Conservation (phyloP, 2,113 vertebrate species). For the Vimba vimba region DNA sequence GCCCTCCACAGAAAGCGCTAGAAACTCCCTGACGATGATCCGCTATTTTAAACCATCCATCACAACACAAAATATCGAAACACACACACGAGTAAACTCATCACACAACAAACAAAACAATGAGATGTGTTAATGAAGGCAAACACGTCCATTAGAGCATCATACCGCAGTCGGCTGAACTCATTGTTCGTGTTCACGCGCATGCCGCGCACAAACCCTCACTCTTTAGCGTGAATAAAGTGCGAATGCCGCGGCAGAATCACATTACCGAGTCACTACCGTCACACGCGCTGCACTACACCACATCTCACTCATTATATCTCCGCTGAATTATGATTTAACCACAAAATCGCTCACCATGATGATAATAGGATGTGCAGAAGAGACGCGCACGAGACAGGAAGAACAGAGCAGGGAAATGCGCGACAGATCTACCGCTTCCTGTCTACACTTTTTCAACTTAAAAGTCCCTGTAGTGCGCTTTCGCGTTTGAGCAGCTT, state of each 20-base stretch:
- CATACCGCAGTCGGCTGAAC: not conserved
- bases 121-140: not conserved
- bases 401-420: constrained; percentile 17
- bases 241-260: rapidly evolving
- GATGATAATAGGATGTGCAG: constrained; percentile 57
- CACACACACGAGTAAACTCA: not conserved
- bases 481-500: not conserved
- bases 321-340: not conserved
- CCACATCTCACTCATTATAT: not conserved
- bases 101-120: not conserved
- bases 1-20: constrained; percentile 67
- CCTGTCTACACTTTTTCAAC: constrained; percentile 14
- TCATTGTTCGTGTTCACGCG: not conserved
- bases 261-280: too few species aligned
- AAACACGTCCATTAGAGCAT: too few species aligned
- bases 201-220: not conserved
- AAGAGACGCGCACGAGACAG: constrained; percentile 45
- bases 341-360: constrained; percentile 68
- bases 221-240: not conserved
- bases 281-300: too few species aligned
- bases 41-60: not conserved
- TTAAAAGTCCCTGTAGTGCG: constrained; percentile 16
- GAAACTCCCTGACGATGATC: constrained; percentile 58
- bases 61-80: not conserved
- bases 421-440: not conserved